These are phyloP conservation scores for Laupala kohalensis DNA, from an alignment of 1,140 invertebrate genomes.

Conservation along the genomic window DNA sequence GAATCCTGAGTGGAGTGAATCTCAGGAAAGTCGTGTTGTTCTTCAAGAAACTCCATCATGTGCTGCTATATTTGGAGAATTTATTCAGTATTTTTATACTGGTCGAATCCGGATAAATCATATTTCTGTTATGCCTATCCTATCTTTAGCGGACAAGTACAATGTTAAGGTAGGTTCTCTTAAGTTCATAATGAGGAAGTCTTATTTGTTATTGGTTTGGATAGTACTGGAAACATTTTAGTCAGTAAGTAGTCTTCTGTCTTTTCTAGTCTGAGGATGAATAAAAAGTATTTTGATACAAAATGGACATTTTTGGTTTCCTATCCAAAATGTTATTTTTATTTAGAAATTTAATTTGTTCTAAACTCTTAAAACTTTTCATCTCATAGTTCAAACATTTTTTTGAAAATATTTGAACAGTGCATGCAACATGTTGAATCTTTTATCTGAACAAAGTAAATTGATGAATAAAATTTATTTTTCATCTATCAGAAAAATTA, in stretches of 20 bases:
- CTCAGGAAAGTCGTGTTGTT: slow-evolving; percentile 66
- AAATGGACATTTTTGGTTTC: too few relatives aligned
- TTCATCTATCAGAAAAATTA: too few relatives aligned
- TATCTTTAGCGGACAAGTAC: slow-evolving; percentile 86
- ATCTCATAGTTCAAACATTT: too few relatives aligned
- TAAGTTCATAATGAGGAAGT: slow-evolving; percentile 6
- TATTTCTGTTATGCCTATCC: slow-evolving; percentile 66
- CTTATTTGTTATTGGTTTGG: not conserved
- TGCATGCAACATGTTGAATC: too few relatives aligned
- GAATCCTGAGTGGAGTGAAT: slow-evolving; percentile 85
- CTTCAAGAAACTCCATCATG: slow-evolving; percentile 76
- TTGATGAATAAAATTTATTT: too few relatives aligned
- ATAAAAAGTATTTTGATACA: too few relatives aligned
- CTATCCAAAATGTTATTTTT: too few relatives aligned
- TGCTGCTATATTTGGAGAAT: slow-evolving; percentile 71
- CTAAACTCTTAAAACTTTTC: too few relatives aligned
- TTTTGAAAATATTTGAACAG: too few relatives aligned
- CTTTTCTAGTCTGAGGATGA: not conserved
- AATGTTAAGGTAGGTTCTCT: slow-evolving; percentile 76
- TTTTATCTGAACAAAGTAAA: too few relatives aligned
- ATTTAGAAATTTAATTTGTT: too few relatives aligned
- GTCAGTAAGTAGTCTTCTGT: not conserved
- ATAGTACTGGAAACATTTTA: too few relatives aligned
- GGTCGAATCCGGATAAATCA: slow-evolving; percentile 76
- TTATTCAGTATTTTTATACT: slow-evolving; percentile 87